Evolutionary conservation across 1,140 invertebrate species (phyloP).

Genomic region (Drosophila grimshawi): DNA sequence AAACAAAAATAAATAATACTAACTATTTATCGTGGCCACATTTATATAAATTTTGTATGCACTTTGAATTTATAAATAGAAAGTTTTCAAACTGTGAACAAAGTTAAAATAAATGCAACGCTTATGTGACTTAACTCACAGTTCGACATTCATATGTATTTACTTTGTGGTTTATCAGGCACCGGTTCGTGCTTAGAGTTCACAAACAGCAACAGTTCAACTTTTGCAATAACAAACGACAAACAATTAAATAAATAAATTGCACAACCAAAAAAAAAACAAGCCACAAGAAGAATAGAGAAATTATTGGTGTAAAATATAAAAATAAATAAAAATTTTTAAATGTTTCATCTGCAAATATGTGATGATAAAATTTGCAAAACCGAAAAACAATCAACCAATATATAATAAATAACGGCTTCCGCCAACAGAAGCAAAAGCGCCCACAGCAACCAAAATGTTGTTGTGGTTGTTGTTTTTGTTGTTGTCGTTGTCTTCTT

Average conservation of each 20-base stretch:
- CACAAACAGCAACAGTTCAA: slow-evolving; percentile 44
- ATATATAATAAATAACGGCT: slow-evolving; percentile 67
- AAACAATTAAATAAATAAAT: slow-evolving; percentile 35
- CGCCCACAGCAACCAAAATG: slow-evolving; percentile 45
- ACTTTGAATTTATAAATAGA: too few species aligned
- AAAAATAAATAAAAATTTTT: slow-evolving; percentile 32
- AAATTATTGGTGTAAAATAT: slow-evolving; percentile 26
- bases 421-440: slow-evolving; percentile 65
- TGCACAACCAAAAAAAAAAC: slow-evolving; percentile 49
- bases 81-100: too few species aligned
- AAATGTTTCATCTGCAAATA: slow-evolving; percentile 70
- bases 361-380: slow-evolving; percentile 35
- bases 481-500: slow-evolving; percentile 48
- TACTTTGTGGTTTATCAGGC: slow-evolving; percentile 9
- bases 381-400: slow-evolving; percentile 34
- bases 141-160: slow-evolving; percentile 14
- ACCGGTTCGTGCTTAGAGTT: background rate
- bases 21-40: too few species aligned
- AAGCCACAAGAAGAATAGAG: slow-evolving; percentile 18
- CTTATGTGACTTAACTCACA: background rate
- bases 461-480: slow-evolving; percentile 21
- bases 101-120: too few species aligned
- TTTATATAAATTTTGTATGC: too few species aligned
- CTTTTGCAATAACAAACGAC: slow-evolving; percentile 13
- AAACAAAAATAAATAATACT: too few species aligned